phyloP scores from a whole-genome alignment of 2,797 vertebrate genomes.

The Pipistrellus kuhlii region DNA sequence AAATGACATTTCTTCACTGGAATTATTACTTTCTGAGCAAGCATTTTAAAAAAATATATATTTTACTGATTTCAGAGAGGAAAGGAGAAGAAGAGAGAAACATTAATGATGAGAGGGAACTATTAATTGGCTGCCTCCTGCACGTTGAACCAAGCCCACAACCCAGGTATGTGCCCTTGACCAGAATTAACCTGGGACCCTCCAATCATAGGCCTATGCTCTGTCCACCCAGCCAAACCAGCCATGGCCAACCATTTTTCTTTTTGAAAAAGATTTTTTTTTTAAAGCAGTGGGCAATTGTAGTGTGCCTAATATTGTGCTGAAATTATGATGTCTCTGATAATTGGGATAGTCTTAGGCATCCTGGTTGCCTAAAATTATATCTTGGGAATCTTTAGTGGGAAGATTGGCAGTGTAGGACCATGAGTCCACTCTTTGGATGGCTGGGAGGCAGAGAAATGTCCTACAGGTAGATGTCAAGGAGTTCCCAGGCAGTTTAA shows the following conservation, averaged over 20 bases:
- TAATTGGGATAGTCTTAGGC: neutral
- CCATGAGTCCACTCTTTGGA: neutral
- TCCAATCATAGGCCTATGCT: no score
- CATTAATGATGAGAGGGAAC: no score
- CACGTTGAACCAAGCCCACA: no score
- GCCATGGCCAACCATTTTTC: neutral
- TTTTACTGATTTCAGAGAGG: no score
- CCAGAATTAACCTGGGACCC: no score
- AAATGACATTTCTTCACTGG: neutral
- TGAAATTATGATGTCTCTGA: neutral
- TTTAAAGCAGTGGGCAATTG: neutral
- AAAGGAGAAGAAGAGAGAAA: no score
- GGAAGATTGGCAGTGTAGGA: neutral
- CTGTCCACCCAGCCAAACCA: neutral
- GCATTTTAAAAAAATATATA: neutral
- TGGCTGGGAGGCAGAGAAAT: neutral
- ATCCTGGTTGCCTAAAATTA: neutral
- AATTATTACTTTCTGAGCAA: neutral
- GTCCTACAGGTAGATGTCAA: neutral
- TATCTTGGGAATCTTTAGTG: neutral
- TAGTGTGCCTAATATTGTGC: neutral
- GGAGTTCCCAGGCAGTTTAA: neutral
- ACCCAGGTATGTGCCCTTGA: no score
- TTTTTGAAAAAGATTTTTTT: no score
- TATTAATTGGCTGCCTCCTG: no score